A percentile compares a stretch with the other conserved stretches of the same genome.
phyloP scores from a whole-genome alignment of 2,797 vertebrate genomes.

The Rhynchonycteris naso region DNA sequence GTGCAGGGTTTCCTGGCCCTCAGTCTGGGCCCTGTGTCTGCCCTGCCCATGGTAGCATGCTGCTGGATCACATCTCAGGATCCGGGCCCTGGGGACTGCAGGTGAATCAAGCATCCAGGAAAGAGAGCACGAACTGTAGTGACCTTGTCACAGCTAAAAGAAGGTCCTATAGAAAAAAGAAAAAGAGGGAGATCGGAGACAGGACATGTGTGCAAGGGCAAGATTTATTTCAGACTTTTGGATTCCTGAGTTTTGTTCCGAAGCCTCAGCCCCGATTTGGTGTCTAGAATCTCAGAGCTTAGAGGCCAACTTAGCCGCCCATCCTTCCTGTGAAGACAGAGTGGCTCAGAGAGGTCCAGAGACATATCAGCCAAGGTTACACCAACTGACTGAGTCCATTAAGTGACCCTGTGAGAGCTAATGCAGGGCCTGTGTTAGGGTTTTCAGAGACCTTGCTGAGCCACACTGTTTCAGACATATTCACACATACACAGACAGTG shows the following conservation, averaged over 20 bases:
- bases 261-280: neutral
- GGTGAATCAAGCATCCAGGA: constrained; percentile 72
- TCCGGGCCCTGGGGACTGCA: constrained; percentile 15
- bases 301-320: neutral
- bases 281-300: constrained; percentile 23
- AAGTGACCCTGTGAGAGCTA: neutral
- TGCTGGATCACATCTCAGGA: neutral
- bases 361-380: neutral
- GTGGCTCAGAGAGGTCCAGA: neutral
- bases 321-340: neutral
- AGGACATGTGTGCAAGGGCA: constrained; percentile 29
- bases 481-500: neutral
- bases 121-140: constrained; percentile 74
- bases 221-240: constrained; percentile 41
- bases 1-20: neutral
- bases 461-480: neutral
- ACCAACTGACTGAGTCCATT: neutral
- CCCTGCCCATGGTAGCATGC: neutral
- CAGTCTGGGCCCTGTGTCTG: neutral
- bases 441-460: neutral
- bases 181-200: neutral
- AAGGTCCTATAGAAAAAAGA: constrained; percentile 42
- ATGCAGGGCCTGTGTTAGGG: neutral
- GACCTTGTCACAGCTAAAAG: constrained; percentile 60
- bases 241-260: constrained; percentile 51